These are phyloP conservation scores for Aselliscus stoliczkanus DNA, from an alignment of 2,797 vertebrate genomes.

Conservation along the genomic window DNA sequence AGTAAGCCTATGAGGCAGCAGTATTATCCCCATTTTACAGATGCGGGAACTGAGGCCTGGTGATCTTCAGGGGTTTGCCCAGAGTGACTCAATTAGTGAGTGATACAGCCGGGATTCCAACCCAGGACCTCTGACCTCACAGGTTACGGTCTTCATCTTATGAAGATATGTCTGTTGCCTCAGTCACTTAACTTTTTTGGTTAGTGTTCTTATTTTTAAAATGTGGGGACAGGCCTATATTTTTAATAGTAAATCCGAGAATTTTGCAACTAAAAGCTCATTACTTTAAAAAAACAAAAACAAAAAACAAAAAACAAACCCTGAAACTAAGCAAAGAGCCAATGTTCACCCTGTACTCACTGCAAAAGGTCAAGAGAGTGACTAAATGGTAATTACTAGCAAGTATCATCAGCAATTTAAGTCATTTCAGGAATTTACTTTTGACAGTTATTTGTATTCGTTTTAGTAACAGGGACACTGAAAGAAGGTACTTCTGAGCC, in stretches of 20 bases:
- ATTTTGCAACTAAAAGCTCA: neutral
- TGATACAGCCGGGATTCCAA: neutral
- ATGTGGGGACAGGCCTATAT: neutral
- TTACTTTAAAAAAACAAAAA: neutral
- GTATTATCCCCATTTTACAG: neutral
- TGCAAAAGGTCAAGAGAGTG: constrained; percentile 39
- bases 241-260: neutral
- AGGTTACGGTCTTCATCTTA: neutral
- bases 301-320: neutral
- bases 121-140: neutral
- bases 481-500: neutral
- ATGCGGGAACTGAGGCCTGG: neutral
- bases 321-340: neutral
- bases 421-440: constrained; percentile 55
- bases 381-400: constrained; percentile 11
- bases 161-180: neutral
- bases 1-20: neutral
- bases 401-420: constrained; percentile 39
- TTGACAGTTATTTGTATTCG: constrained; percentile 36
- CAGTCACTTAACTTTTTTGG: neutral
- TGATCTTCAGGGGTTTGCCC: neutral
- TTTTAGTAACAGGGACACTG: neutral
- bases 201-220: neutral
- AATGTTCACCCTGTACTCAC: neutral
- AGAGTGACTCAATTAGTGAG: neutral